Base-by-base conservation (phyloP, 2,888 invertebrate genomes). In the Tetragonisca angustula region DNA sequence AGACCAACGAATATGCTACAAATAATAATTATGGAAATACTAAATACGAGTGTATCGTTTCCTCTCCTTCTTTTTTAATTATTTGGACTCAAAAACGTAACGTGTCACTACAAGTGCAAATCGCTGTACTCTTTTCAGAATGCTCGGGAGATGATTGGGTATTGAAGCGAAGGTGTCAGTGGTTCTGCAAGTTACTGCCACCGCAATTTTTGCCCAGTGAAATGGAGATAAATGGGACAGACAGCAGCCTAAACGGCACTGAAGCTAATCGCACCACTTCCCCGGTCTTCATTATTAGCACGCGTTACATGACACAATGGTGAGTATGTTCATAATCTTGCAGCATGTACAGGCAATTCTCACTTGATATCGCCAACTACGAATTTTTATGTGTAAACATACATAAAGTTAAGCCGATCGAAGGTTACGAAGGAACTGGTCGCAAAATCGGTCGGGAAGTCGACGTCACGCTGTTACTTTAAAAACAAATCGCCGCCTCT, bases 251-350 rank as follows among this genome's bases (percentile, higher is more conserved):
- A 85, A 95, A 94, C 88, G 94, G 93, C 92, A 94, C 95, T 86
- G 96, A 96, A 91, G 95, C 95, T 92, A 94, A 93, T 92, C 97
- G 97, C 94, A 95, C 96, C 89, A 95, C 96, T 80, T 97, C 97
- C 81, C 96, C 97, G 74, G 96, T 97, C 90, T 97, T 96, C 94
- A 96, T 97, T 85, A 97, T 97, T 88, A 97, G 97, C 91, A 96
- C 96, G 72, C 97, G 96, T 91, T 97, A 97, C 94, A 97, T 97
- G 89, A 96, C 96, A 81, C 97, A 97, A 95, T 97, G 97, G 97
- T 97, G 93, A 96, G 97, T 4, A 27, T 27, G 64, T 62, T 52
- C 27, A 50, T 32, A 59, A 2, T 4, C n/a, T 21, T 68, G 17
- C 24, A 32, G 1, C 3, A 61, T 24, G 24, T 27, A 6, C 3